Base-by-base conservation (phyloP, 2,888 invertebrate genomes). In the Branchipolynoe longqiensis region DNA sequence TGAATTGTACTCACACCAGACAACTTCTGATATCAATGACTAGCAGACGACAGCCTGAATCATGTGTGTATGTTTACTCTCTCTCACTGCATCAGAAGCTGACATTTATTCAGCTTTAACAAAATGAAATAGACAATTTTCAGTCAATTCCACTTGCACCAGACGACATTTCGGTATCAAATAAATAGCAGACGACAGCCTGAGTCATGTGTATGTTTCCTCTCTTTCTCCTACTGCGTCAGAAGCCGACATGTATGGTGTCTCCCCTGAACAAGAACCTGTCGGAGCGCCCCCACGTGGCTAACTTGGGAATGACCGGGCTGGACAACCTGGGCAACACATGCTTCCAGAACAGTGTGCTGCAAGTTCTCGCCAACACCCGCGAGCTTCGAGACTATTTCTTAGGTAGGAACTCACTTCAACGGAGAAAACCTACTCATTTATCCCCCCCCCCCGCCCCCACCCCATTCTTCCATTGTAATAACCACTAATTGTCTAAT, bases 271-370 rank as follows among this genome's bases (percentile, higher is more conserved):
- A 91, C 85, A 92, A 91, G 82, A 56, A 82, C 18, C 40, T 58
- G n/a, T 56, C 38, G 18, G 74, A 84, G 4, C 58, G 73, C 3
- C 58, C 84, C 33, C 64, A 40, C 22, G 84, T 86, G 40, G 84
- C 86, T 31, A 87, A 89, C 40, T 91, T 92, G 18, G 95, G 95
- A 1, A 93, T 91, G 86, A 94, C 94, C 0, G 94, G 95, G 0
- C 92, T 95, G 6, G 93, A 94, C 48, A 95, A 95, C 90, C 92
- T 95, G 28, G 95, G 95, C 41, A 95, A 95, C 90, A 95, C 95
- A 6, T 95, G 95, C 89, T 95, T 94, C 90, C 94, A 95, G 94
- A 95, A 95, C 90, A 93, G 94, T 82, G 94, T 94, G 0, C 90
- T 95, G 25, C 94, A 95, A 90, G 94, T 94, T 89, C 90, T 95